Conservation (phyloP, 2,797 vertebrate genomes). For the Sternotherus odoratus region DNA sequence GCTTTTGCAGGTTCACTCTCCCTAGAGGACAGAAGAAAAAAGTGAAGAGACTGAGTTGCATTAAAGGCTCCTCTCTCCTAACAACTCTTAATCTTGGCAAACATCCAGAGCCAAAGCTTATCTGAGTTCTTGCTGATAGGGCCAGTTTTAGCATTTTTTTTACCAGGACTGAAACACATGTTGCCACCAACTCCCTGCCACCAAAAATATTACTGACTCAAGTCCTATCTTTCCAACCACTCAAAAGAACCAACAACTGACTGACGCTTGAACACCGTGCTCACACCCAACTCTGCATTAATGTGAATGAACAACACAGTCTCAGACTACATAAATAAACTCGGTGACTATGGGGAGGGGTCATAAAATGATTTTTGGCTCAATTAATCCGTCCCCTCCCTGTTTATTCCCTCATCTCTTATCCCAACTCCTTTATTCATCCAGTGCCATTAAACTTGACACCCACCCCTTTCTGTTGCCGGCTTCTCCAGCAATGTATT, state of each 20-base stretch:
- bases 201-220: background rate
- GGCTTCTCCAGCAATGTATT: background rate
- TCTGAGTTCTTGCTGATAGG: accelerated
- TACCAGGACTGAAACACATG: background rate
- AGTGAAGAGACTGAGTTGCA: background rate
- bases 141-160: background rate
- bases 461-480: no score
- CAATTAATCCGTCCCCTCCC: background rate
- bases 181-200: background rate
- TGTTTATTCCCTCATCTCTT: background rate
- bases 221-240: background rate
- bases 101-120: accelerated
- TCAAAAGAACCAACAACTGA: background rate
- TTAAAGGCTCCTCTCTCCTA: constrained; percentile 30
- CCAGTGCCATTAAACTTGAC: background rate
- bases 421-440: background rate
- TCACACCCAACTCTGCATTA: background rate
- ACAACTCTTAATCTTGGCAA: background rate
- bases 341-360: background rate
- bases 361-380: background rate
- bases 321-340: background rate
- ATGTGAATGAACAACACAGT: background rate
- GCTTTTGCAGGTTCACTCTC: constrained; percentile 50
- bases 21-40: background rate
- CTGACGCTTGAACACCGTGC: background rate